Evolutionary conservation across 2,797 vertebrate genomes (phyloP).

Genomic region (Poeciliopsis paucimaculata): DNA sequence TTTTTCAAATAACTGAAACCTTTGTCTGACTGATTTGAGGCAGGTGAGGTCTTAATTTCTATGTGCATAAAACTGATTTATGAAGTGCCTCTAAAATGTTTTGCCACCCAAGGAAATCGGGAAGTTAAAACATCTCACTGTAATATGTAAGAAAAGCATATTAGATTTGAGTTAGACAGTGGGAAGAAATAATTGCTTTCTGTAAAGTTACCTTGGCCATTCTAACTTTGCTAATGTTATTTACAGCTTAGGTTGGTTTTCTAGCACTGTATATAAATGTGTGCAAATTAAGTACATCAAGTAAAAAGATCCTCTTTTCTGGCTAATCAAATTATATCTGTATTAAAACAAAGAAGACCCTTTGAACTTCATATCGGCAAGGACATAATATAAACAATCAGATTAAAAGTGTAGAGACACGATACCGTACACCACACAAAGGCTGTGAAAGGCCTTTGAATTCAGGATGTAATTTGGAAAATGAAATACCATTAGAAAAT

Average conservation of each 20-base stretch:
- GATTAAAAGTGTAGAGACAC: too few species aligned
- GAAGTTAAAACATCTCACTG: background rate
- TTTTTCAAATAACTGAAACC: background rate
- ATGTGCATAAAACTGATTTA: background rate
- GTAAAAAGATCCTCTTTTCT: background rate
- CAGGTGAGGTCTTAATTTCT: background rate
- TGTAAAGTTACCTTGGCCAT: background rate
- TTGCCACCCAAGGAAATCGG: background rate
- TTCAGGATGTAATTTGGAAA: background rate
- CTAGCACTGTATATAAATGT: too few species aligned
- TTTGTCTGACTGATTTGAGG: background rate
- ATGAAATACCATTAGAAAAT: too few species aligned
- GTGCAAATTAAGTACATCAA: background rate
- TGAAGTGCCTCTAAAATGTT: background rate
- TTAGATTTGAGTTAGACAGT: background rate
- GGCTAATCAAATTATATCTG: background rate
- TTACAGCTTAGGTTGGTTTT: background rate
- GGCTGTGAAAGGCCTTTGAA: background rate
- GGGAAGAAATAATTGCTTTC: background rate
- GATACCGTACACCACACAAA: background rate
- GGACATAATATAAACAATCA: too few species aligned
- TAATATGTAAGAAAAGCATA: background rate
- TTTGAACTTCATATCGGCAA: background rate
- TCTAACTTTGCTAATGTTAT: background rate
- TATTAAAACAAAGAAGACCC: background rate